Base-by-base conservation (phyloP, 2,888 invertebrate genomes). In the Epirrita christyi region DNA sequence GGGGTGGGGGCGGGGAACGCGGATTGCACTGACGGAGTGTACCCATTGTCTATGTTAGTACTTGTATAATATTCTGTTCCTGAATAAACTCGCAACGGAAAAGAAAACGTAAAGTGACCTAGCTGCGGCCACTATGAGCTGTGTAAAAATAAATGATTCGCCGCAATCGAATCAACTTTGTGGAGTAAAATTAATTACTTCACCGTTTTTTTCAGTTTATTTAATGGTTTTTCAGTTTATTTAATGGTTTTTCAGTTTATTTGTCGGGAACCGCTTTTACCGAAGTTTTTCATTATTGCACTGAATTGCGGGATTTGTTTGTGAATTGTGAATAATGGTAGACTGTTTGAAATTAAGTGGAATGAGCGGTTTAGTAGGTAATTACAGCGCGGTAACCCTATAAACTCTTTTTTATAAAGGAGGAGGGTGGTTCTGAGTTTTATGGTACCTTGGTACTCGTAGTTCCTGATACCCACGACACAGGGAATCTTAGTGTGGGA, bases 141-240 rank as follows among this genome's bases (percentile, higher is more conserved):
- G 15, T 14, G n/a, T 61, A 72, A 77, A 72, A 74, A 71, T 71
- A 73, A 75, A 71, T 69, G 66, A 64, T 60, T 64, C 52, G 42
- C 41, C 52, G 65, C 76, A 76, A 79, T 80, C 70, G 76, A 77
- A 81, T 82, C 78, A 81, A 81, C 75, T 77, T 78, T 78, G 78
- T 77, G 72, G 70, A 74, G 78, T 69, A 61, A 73, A 76, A 79
- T 76, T 80, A 76, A 81, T 76, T 76, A 78, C 69, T 65, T 61
- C 56, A 53, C 59, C 70, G 63, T 55, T 62, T 64, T 64, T n/a
- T 59, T 29, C 28, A 29, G 28, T 29, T 29, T 29, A 29, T 29
- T 29, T n/a, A n/a, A n/a, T n/a, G n/a, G n/a, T n/a, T n/a, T n/a
- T 21, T 3, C 68, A 66, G 67, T 67, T 62, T 66, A 67, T 63